Conservation (phyloP, 2,797 vertebrate species). For the Sebastes taczanowskii region DNA sequence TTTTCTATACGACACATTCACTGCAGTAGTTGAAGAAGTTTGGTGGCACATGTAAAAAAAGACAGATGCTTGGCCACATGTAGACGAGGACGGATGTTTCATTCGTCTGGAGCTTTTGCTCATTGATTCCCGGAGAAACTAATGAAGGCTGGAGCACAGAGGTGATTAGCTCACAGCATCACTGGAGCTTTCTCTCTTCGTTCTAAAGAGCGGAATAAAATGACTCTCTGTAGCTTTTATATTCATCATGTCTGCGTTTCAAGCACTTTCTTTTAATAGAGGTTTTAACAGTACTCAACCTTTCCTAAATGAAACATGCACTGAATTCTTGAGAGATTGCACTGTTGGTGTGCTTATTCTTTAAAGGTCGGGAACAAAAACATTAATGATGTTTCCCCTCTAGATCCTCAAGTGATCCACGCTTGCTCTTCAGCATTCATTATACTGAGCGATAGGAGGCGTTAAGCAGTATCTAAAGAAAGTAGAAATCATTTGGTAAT, state of each 20-base stretch:
- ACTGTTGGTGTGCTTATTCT: not conserved
- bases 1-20: not conserved
- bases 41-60: not conserved
- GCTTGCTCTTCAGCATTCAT: not conserved
- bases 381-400: not conserved
- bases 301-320: not conserved
- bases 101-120: conserved; percentile 19
- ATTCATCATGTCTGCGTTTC: not conserved
- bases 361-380: not conserved
- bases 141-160: conserved; percentile 26
- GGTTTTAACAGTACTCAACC: not conserved
- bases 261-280: not conserved
- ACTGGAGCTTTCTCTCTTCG: not conserved
- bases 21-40: not conserved
- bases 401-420: not conserved
- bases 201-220: conserved; percentile 15
- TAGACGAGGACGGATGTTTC: not conserved
- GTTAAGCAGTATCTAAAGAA: not conserved
- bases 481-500: not conserved
- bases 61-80: not conserved
- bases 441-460: not conserved
- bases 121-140: conserved; percentile 40
- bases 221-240: not conserved
- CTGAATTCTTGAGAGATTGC: not conserved
- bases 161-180: conserved; percentile 32